Conservation (phyloP, 2,888 invertebrate species). For the Alentia gelatinosa region DNA sequence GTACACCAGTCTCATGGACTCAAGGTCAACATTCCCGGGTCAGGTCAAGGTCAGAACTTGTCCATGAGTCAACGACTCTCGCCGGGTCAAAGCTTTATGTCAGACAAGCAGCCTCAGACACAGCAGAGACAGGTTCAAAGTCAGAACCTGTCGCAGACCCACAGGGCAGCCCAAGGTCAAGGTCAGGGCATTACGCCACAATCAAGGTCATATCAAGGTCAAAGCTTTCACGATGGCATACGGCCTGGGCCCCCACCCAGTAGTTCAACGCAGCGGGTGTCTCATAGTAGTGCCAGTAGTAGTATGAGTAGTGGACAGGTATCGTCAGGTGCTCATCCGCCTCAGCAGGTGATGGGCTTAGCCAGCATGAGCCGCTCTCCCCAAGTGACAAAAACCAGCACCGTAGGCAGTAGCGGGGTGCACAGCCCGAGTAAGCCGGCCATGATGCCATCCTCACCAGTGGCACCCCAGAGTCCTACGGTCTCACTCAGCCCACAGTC, state of each 20-base stretch:
- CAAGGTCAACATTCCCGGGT: constrained; percentile 40
- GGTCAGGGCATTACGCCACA: neutral
- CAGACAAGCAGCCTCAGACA: neutral
- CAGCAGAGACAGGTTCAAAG: constrained; percentile 28
- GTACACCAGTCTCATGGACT: constrained; percentile 14
- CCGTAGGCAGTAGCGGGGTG: neutral
- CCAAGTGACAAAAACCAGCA: neutral
- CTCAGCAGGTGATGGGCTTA: neutral
- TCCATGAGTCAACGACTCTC: constrained; percentile 3
- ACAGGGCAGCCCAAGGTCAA: constrained; percentile 43
- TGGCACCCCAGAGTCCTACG: neutral
- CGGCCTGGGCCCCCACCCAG: neutral
- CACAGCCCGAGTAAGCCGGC: neutral
- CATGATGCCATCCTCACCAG: neutral
- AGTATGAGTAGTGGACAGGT: neutral
- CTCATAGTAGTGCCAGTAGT: neutral
- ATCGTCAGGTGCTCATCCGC: neutral
- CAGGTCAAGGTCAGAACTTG: constrained; percentile 2
- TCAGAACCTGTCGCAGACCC: neutral
- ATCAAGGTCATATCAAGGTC: neutral
- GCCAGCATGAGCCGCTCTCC: neutral
- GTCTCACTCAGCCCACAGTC: neutral
- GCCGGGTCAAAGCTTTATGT: constrained; percentile 25
- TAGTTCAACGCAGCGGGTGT: neutral
- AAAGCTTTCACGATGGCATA: neutral